Conservation (phyloP, 2,797 vertebrate species). For the Gadopsis marmoratus region DNA sequence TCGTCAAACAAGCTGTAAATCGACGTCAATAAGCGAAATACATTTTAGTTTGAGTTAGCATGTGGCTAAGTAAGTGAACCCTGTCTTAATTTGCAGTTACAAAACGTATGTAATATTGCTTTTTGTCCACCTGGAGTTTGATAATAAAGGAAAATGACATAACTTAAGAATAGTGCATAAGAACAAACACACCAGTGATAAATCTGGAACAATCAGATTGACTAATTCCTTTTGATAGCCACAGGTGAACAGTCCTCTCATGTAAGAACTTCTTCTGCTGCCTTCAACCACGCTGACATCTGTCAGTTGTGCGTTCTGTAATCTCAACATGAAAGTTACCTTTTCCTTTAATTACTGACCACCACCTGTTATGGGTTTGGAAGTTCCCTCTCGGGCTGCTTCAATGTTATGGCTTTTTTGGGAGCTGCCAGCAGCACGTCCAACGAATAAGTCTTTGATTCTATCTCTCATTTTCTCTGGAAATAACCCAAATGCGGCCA, state of each 20-base stretch:
- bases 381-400: background rate
- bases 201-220: background rate
- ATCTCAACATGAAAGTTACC: background rate
- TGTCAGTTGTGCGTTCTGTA: background rate
- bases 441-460: background rate
- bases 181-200: background rate
- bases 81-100: background rate
- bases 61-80: background rate
- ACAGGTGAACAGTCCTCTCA: background rate
- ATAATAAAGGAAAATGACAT: background rate
- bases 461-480: background rate
- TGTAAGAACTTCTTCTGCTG: background rate
- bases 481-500: background rate
- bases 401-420: background rate
- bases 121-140: background rate
- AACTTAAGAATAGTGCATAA: background rate
- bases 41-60: background rate
- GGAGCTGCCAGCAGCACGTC: background rate
- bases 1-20: background rate
- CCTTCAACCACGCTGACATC: background rate
- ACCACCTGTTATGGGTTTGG: background rate
- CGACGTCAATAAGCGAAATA: background rate
- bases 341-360: constrained; percentile 4
- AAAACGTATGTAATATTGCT: background rate
- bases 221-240: background rate